Evolutionary conservation across 2,113 vertebrate genomes (phyloP).

Genomic region (Pelmatolapia mariae): DNA sequence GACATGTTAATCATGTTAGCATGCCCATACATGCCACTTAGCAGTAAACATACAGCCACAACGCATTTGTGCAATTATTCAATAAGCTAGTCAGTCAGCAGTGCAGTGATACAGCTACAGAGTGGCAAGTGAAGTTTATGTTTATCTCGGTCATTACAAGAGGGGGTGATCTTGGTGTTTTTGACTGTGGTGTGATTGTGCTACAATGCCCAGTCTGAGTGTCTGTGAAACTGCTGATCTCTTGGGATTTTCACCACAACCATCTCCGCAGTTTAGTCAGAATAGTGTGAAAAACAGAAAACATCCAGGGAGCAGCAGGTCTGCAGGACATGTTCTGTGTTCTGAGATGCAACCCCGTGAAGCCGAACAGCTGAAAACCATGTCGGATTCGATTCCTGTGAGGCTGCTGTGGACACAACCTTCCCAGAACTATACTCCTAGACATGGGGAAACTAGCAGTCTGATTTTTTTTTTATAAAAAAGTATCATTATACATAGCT

Average conservation of each 20-base stretch:
- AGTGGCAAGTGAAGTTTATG: not conserved
- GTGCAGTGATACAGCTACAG: not conserved
- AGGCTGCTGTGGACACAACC: not conserved
- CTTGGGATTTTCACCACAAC: not conserved
- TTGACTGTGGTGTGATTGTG: not conserved
- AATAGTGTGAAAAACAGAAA: not conserved
- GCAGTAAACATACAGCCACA: not conserved
- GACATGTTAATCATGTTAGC: not conserved
- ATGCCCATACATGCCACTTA: not conserved
- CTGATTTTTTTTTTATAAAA: rapidly evolving
- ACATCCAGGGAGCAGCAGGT: not conserved
- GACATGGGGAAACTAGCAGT: not conserved
- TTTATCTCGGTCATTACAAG: not conserved
- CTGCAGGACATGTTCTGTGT: not conserved
- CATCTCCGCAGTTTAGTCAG: not conserved
- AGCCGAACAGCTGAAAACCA: not conserved
- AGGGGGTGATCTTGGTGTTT: not conserved
- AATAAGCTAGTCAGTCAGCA: not conserved
- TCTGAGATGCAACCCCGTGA: not conserved
- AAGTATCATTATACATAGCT: not conserved
- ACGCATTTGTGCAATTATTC: not conserved
- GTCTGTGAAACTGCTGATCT: not conserved
- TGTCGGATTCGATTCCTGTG: not conserved
- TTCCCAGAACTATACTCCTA: not conserved
- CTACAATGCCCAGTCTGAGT: not conserved